These are phyloP conservation scores for Tridacna crocea DNA, from an alignment of 2,888 invertebrate genomes.

Conservation along the genomic window DNA sequence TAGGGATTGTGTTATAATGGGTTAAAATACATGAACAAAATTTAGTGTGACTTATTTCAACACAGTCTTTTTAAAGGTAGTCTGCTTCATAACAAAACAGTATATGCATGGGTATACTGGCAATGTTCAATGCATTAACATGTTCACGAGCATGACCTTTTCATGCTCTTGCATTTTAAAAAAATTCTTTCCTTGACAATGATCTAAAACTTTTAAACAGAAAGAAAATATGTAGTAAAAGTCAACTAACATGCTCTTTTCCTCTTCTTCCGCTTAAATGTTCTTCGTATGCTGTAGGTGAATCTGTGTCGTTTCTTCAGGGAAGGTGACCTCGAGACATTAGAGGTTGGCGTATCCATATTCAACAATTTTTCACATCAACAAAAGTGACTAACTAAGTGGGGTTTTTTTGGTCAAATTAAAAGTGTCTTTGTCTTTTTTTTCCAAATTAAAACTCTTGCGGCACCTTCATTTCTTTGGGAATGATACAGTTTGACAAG, in stretches of 20 bases:
- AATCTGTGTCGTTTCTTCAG: constrained; percentile 43
- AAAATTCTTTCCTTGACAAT: too few species aligned
- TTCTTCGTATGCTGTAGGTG: constrained; percentile 55
- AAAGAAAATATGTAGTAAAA: not conserved
- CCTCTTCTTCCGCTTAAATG: constrained; percentile 52
- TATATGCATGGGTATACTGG: too few species aligned
- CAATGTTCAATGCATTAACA: too few species aligned
- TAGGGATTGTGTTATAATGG: too few species aligned
- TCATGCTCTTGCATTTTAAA: too few species aligned
- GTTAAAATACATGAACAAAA: not conserved
- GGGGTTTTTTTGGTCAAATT: not conserved
- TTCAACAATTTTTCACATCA: not conserved
- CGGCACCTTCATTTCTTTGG: too few species aligned
- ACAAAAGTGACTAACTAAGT: not conserved
- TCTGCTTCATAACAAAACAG: not conserved
- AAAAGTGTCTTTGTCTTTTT: too few species aligned
- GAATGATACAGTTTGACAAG: too few species aligned
- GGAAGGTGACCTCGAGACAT: not conserved
- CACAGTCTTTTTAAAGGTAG: not conserved
- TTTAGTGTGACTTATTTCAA: not conserved
- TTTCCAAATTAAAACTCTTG: too few species aligned
- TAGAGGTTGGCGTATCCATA: constrained; percentile 14
- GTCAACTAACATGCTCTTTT: constrained; percentile 9
- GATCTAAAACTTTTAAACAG: too few species aligned
- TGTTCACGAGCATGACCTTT: too few species aligned